Evolutionary conservation across 2,797 vertebrate genomes (phyloP).

Genomic region (Neosalanx taihuensis): DNA sequence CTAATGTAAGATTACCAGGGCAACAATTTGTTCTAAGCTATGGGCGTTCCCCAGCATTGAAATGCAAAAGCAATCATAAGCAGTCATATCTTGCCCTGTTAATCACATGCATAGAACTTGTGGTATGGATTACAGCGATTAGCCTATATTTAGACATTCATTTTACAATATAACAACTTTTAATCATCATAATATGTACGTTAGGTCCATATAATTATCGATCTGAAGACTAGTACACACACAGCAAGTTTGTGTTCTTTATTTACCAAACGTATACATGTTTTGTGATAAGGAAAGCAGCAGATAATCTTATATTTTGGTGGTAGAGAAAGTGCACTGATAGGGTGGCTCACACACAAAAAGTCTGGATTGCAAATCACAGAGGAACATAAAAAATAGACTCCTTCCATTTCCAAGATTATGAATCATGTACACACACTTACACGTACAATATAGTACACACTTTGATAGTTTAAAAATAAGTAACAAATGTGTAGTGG

Average conservation of each 20-base stretch:
- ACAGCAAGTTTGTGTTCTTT: neutral
- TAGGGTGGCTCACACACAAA: neutral
- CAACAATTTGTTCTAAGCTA: neutral
- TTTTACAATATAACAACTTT: no score
- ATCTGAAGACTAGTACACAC: neutral
- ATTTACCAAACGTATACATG: conserved; percentile 2
- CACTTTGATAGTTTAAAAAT: no score
- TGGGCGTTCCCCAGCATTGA: no score
- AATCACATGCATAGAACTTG: no score
- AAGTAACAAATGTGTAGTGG: conserved; percentile 1
- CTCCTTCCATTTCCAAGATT: neutral
- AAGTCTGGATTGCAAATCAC: neutral
- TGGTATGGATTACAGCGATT: no score
- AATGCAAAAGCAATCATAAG: no score
- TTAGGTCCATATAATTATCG: no score
- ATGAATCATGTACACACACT: neutral
- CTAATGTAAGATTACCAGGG: neutral
- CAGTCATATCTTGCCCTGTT: no score
- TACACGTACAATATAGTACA: neutral
- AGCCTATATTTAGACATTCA: no score
- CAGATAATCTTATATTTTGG: neutral
- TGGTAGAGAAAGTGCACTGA: neutral
- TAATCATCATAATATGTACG: no score
- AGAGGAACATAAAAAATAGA: neutral
- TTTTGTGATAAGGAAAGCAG: neutral